A percentile compares a stretch with the other conserved stretches of the same genome.
phyloP scores from a whole-genome alignment of 2,888 invertebrate species.

The Drosophila nr. fundita region DNA sequence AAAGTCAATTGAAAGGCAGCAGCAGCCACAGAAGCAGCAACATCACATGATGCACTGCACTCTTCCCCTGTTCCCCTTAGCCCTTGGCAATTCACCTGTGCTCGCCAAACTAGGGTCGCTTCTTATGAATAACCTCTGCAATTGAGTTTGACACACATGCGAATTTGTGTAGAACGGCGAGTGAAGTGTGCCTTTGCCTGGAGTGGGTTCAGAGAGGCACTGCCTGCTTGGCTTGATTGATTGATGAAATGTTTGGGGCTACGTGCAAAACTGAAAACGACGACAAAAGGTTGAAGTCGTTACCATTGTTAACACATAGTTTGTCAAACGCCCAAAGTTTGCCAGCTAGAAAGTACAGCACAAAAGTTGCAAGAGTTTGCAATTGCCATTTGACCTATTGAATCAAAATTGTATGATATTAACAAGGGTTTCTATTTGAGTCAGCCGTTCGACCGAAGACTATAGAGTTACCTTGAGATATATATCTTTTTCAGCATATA shows the following conservation, averaged over 20 bases:
- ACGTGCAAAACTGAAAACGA: not conserved
- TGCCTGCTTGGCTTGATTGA: conserved; percentile 39
- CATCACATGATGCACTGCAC: conserved; percentile 40
- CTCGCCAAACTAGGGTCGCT: conserved; percentile 12
- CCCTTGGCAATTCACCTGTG: not conserved
- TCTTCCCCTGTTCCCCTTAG: not conserved
- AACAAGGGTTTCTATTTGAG: not conserved
- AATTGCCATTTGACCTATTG: not conserved
- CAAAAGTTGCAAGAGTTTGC: not conserved
- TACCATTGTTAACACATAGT: conserved; percentile 20
- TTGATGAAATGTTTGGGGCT: conserved; percentile 35
- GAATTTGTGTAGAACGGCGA: conserved; percentile 21
- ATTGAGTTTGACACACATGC: conserved; percentile 65
- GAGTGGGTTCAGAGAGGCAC: not conserved
- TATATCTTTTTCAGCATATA: not conserved
- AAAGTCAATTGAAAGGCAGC: conserved; percentile 65
- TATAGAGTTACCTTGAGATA: not conserved
- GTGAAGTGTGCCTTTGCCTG: not conserved
- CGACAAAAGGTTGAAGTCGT: conserved; percentile 9
- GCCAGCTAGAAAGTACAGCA: not conserved
- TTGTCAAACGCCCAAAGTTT: conserved; percentile 9
- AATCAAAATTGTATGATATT: not conserved
- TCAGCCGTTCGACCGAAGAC: not conserved
- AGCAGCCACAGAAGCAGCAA: conserved; percentile 6
- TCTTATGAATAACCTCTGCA: conserved; percentile 59